Evolutionary conservation across 2,888 invertebrate species (phyloP).

Genomic region (Clistopyga incitator): DNA sequence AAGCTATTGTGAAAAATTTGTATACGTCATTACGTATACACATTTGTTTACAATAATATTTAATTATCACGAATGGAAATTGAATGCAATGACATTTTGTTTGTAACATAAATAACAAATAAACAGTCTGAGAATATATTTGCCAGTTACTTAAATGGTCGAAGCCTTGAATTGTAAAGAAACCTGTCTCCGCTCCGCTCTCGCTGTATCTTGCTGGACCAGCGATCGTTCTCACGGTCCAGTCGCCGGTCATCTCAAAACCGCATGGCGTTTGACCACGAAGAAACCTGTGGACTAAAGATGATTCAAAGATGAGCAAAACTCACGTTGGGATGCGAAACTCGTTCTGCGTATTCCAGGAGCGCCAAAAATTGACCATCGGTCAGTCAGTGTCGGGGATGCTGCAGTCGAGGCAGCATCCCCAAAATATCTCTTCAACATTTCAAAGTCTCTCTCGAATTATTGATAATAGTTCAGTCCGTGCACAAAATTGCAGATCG

Average conservation of each 20-base stretch:
- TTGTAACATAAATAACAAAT: neutral
- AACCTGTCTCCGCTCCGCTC: constrained; percentile 75
- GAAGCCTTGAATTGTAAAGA: constrained; percentile 42
- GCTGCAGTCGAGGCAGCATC: constrained; percentile 17
- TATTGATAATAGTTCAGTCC: neutral
- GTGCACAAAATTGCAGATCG: constrained; percentile 1
- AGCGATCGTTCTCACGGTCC: constrained; percentile 80
- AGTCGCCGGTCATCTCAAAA: constrained; percentile 74
- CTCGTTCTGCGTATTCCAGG: constrained; percentile 75
- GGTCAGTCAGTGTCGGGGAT: constrained; percentile 31
- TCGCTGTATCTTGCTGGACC: constrained; percentile 74
- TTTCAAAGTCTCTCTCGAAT: neutral
- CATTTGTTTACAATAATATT: neutral
- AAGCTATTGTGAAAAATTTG: neutral
- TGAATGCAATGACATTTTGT: neutral
- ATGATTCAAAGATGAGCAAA: constrained; percentile 72
- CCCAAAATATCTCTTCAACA: constrained; percentile 47
- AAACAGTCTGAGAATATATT: neutral
- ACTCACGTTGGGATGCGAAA: constrained; percentile 70
- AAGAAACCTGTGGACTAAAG: constrained; percentile 64
- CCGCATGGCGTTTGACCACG: constrained; percentile 21
- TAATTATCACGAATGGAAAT: neutral
- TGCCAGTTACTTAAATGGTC: neutral
- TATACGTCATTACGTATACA: too few species aligned
- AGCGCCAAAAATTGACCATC: constrained; percentile 28